A percentile compares a stretch with the other conserved stretches of the same genome.
Conservation (phyloP, 2,113 vertebrate species). For the Stegastes partitus region DNA sequence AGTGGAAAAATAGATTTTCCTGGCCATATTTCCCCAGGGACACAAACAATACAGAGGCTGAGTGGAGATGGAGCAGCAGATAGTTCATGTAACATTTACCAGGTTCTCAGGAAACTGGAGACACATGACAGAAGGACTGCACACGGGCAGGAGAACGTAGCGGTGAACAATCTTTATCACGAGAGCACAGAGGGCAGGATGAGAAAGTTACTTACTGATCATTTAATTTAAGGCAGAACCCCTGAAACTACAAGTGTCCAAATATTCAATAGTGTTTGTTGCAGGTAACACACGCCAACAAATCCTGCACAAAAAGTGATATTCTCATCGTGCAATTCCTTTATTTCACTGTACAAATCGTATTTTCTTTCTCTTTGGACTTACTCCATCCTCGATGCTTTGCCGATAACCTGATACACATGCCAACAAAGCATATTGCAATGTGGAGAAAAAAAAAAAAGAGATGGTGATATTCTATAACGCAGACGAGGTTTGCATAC, state of each 20-base stretch:
- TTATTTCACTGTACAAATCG: too few relatives aligned
- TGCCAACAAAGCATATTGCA: too few relatives aligned
- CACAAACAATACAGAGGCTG: constrained; percentile 61
- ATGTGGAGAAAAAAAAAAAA: too few relatives aligned
- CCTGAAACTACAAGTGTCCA: background rate
- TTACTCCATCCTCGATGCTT: too few relatives aligned
- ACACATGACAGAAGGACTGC: constrained; percentile 42
- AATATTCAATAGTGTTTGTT: background rate
- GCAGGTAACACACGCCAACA: too few relatives aligned
- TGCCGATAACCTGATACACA: too few relatives aligned
- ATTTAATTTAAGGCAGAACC: background rate
- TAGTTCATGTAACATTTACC: constrained; percentile 75
- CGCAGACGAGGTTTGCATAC: too few relatives aligned
- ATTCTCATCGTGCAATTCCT: too few relatives aligned
- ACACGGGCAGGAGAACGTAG: constrained; percentile 15
- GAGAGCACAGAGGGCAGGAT: background rate
- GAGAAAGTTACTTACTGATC: background rate
- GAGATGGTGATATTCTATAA: too few relatives aligned
- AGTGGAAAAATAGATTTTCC: constrained; percentile 70
- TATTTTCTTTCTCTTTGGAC: too few relatives aligned
- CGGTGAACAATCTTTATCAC: background rate
- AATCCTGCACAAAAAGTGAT: too few relatives aligned
- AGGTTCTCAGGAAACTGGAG: constrained; percentile 58
- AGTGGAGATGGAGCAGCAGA: constrained; percentile 68
- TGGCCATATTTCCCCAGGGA: constrained; percentile 64